Evolutionary conservation across 2,113 vertebrate species (phyloP), one percentile per base, ranked within the genome.

Genomic region (Alosa alosa): DNA sequence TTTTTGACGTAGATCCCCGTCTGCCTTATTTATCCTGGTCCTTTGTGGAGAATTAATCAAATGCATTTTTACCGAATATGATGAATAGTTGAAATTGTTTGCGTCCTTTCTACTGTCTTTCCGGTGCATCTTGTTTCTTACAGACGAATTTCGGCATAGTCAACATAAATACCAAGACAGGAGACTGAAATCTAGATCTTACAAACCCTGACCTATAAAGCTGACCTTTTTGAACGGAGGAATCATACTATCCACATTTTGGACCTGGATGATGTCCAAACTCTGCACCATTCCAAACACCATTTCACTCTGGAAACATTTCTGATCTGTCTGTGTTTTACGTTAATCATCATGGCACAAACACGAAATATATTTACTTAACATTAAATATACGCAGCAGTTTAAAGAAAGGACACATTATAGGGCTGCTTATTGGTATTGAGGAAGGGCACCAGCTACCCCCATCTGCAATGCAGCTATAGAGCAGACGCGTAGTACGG

Each of bases 391-490:
- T 36, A 39, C 10, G 3, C 1, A 17, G 31, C 31, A 39, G 36
- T 78, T 75, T 78, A 17, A 17, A 39, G 10, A 78, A 78, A 78
- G 72, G 72, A 13, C 11, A 15, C 72, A 15, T 6, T 25, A 64
- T 41, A 17, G 25, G 8, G 31, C 36, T 13, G 72, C 11, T 39
- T 41, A 39, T 39, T 72, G 36, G 72, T 78, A 39, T 36, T 39
- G 15, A 36, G 72, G 31, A 39, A 78, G 36, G 36, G 72, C 72
- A 78, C 72, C 10, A 78, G 39, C 36, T 17, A 78, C 31, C 72
- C 72, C 72, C 72, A 78, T 11, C 72, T 78, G 72, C 72, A 78
- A 78, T 78, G 72, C 72, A 78, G 72, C 72, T 78, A 39, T 31
- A 78, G 72, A 11, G 72, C 72, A 78, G 72, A 78, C 31, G 72